A percentile compares a stretch with the other conserved stretches of the same genome.
Conservation (phyloP, 2,113 vertebrate genomes). For the Anser brachyrhynchus region DNA sequence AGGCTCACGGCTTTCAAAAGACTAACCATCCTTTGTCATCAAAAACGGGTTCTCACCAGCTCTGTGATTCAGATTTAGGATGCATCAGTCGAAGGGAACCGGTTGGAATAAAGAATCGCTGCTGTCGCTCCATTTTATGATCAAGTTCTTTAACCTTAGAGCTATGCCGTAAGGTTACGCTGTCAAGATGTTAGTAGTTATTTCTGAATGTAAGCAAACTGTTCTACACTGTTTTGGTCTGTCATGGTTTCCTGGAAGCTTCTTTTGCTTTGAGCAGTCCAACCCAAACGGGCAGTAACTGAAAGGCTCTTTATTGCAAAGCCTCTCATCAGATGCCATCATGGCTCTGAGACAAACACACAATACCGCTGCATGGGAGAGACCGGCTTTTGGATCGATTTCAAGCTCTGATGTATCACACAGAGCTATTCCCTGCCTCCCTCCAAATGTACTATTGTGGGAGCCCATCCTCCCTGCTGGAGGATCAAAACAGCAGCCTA, state of each 20-base stretch:
- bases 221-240: background rate
- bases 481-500: slow-evolving; percentile 33
- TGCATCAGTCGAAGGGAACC: slow-evolving; percentile 40
- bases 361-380: slow-evolving; percentile 34
- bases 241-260: slow-evolving; percentile 50
- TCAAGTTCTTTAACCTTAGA: slow-evolving; percentile 55
- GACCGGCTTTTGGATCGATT: slow-evolving; percentile 46
- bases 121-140: slow-evolving; percentile 44
- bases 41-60: slow-evolving; percentile 50
- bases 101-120: background rate
- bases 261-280: slow-evolving; percentile 55
- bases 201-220: slow-evolving; percentile 20
- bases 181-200: slow-evolving; percentile 31
- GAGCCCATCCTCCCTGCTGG: slow-evolving; percentile 3
- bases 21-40: slow-evolving; percentile 35
- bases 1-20: slow-evolving; percentile 49
- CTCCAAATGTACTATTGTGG: background rate
- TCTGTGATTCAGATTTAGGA: slow-evolving; percentile 60
- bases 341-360: slow-evolving; percentile 56
- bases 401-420: slow-evolving; percentile 23
- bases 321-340: slow-evolving; percentile 65
- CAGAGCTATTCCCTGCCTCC: slow-evolving; percentile 35
- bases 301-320: slow-evolving; percentile 63
- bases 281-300: slow-evolving; percentile 50
- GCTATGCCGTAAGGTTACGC: slow-evolving; percentile 13